Base-by-base conservation (phyloP, 2,113 vertebrate genomes). In the Brachirus orientalis region DNA sequence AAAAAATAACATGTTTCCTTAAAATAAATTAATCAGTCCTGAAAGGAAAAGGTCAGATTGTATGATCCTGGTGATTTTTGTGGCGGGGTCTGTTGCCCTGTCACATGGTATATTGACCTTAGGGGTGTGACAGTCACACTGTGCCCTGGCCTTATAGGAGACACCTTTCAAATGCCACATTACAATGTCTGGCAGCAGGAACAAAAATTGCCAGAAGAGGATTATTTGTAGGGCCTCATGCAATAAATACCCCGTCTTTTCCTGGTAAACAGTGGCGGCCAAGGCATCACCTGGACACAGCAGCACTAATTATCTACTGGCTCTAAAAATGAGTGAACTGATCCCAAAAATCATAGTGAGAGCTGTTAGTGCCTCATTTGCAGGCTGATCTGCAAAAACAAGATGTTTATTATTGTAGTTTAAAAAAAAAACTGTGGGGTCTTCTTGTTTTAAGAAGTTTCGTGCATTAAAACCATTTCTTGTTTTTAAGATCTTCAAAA, bases 151-250 rank as follows among this genome's bases (percentile, higher is more conserved):
- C 87, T 90, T 90, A 86, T 63, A 71, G 65, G 80, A 83, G 58
- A 71, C 79, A 83, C 88, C 81, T 80, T 84, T 70, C 66, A 91
- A 90, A 91, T 90, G 84, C 69, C 88, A 90, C 84, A 90, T 90
- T 88, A 88, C 59, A 86, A 89, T 87, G 75, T 77, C 79, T 90
- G 80, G 50, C 71, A 80, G 69, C 50, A 63, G 72, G 54, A 75
- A 77, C 55, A 76, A 75, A 75, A 67, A 51, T 79, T 75, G 55
- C 61, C 68, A 69, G 67, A 45, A 63, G 72, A n/a, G n/a, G n/a
- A n/a, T n/a, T n/a, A n/a, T n/a, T n/a, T n/a, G n/a, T n/a, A n/a
- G n/a, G n/a, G n/a, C n/a, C n/a, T n/a, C n/a, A n/a, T n/a, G n/a
- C n/a, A n/a, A n/a, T n/a, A n/a, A n/a, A n/a, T n/a, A n/a, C n/a